Base-by-base conservation (phyloP, 1,140 invertebrate species). In the Saccostrea cuccullata region DNA sequence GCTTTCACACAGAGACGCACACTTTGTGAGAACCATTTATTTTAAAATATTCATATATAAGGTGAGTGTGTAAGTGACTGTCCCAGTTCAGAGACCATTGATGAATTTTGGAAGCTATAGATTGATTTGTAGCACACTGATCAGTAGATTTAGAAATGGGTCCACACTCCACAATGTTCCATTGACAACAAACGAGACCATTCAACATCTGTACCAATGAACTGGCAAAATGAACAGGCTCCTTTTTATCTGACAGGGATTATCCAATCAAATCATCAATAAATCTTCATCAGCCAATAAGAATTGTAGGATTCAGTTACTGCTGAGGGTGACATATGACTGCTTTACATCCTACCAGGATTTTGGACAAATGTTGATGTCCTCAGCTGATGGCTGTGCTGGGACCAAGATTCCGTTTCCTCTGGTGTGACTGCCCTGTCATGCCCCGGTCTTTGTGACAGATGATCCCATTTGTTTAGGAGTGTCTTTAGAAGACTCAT, bases 391-490 rank as follows among this genome's bases (percentile, higher is more conserved):
- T 15, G 30, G 30, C 30, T 36, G 3, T 77, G 13, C 2, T 3
- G 47, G 47, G 47, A 47, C 23, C 4, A 30, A 77, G 70, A 77
- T 15, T 77, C 26, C 9, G 70, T 36, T 15, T 36, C 26, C 15
- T 77, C 70, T 77, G 23, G 70, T 77, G 70, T 77, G 23, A 26
- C 26, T 77, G 26, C 15, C 70, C 70, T 77, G 26, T 30, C 26
- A 77, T 77, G 70, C 23, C 70, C 70, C 30, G 70, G 26, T 77
- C 70, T 30, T 30, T 12, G 70, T 77, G 70, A 77, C 70, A 77
- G 70, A 77, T 36, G 70, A 77, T 77, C 70, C 70, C 11, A 26
- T 77, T 77, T 77, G 30, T 77, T 77, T 15, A 26, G 70, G 70
- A 77, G 23, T 36, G 30, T 26, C 30, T 30, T 30, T 36, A 77